Evolutionary conservation across 2,888 invertebrate species (phyloP), one percentile per base, ranked within the genome.

Genomic region (Lysandra bellargus): DNA sequence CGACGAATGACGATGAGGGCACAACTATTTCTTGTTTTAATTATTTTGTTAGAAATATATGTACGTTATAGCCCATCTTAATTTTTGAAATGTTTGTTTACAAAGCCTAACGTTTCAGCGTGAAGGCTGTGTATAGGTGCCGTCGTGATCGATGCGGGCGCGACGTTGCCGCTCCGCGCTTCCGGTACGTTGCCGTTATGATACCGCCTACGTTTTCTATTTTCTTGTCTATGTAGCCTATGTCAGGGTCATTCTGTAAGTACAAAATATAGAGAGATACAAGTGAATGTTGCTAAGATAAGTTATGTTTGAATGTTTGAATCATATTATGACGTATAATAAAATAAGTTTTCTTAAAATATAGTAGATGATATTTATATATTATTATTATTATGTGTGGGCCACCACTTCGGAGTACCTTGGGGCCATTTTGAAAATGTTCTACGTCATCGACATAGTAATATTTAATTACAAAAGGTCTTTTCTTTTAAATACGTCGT

Each of bases 161-260:
- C 94, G 93, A 92, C 90, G 96, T 96, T 95, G 95, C 96, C 95
- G 95, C 95, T 95, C 95, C 95, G 95, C 93, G 81, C 93, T 96
- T 96, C 96, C 96, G 96, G 95, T 91, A 85, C 87, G 92, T 89
- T 92, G 92, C 91, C 91, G 86, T 86, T 53, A 69, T 69, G 78
- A 78, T 78, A 69, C 53, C 64, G 49, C 49, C 76, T 72, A 60
- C 40, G 74, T 78, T 78, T 79, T 78, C 49, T 78, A 78, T 78
- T 79, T 79, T 49, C 53, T 76, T 64, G 23, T 78, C 60, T 64
- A 60, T 78, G 23, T 4, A 61, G 5, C 7, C 23, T 73, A 37
- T 57, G 49, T 23, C 61, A 61, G 53, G 69, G 57, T 57, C 53
- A 73, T 73, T 57, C 57, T 17, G 17, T 23, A 23, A 0, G 23